These are phyloP conservation scores for Scaptomyza montana DNA, from an alignment of 1,140 invertebrate genomes.

Conservation along the genomic window DNA sequence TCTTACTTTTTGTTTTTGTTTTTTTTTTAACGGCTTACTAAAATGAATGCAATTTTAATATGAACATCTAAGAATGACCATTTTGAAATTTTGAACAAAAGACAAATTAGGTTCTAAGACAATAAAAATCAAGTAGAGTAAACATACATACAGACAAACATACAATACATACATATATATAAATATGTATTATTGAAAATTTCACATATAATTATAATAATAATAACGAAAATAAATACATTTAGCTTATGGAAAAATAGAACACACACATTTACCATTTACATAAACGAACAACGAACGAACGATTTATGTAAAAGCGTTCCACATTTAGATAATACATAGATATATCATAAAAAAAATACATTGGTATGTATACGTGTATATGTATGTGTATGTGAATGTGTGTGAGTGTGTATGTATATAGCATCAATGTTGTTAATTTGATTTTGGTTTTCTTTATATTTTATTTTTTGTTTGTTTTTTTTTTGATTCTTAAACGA, in stretches of 20 bases:
- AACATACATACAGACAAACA: slow-evolving; percentile 38
- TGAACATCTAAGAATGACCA: neutral
- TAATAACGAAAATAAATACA: slow-evolving; percentile 51
- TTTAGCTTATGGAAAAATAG: slow-evolving; percentile 75
- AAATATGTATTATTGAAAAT: slow-evolving; percentile 45
- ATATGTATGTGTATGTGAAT: slow-evolving; percentile 29
- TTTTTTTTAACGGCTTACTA: neutral
- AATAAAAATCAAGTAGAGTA: slow-evolving; percentile 40
- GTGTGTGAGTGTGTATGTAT: slow-evolving; percentile 33
- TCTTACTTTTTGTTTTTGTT: neutral
- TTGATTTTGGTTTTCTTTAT: slow-evolving; percentile 52
- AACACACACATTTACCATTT: slow-evolving; percentile 82
- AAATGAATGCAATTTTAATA: slow-evolving; percentile 18
- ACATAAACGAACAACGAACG: slow-evolving; percentile 83
- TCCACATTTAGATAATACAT: slow-evolving; percentile 83
- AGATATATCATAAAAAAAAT: slow-evolving; percentile 72
- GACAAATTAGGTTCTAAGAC: slow-evolving; percentile 24
- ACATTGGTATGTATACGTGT: slow-evolving; percentile 44
- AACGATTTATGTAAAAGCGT: slow-evolving; percentile 84
- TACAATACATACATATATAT: slow-evolving; percentile 32
- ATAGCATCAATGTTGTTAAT: slow-evolving; percentile 61
- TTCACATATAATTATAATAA: slow-evolving; percentile 8
- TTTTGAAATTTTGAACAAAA: slow-evolving; percentile 18
- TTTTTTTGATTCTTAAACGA: slow-evolving; percentile 35
- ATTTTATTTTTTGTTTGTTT: slow-evolving; percentile 23